Base-by-base conservation (phyloP, 2,113 vertebrate genomes). In the Circaetus cinerascens region DNA sequence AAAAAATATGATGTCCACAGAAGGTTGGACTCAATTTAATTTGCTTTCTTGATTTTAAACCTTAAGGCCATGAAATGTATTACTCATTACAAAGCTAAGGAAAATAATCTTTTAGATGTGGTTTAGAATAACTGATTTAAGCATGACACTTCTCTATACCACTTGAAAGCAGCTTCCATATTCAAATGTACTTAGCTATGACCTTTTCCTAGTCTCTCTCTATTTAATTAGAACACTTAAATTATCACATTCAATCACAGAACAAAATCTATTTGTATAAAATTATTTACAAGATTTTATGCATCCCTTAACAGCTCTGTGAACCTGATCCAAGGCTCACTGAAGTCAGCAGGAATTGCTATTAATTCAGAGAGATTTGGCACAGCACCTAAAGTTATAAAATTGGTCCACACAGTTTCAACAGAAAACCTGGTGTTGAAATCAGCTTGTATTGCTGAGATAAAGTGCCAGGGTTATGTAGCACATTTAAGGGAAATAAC, bases 241-340 rank as follows among this genome's bases (percentile, higher is more conserved):
- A 93, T 91, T 93, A 97, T 88, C 93, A 94, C 66, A 40, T 87
- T 94, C 84, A 97, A 97, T 97, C 87, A 97, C 84, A 94, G 95
- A 95, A 96, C 51, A 94, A 97, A 96, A 94, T 95, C 87, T 96
- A 85, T 93, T 96, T 93, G 87, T 96, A 96, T 91, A 87, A 96
- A 93, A 68, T 96, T 91, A 95, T 94, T 94, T 94, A 93, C 81
- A 85, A 93, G 81, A 94, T 73, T 75, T 95, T 85, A 94, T 94
- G 95, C 87, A 94, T 76, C 84, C 45, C 41, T 85, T 91, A 90
- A 81, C 46, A 87, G 64, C 73, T 22, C 84, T 41, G 3, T 74
- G 71, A 94, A 92, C 79, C 60, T 89, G 60, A 93, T 75, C 63
- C 76, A 91, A 89, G 55, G 56, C 51, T 91, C 89, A 91, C 75